phyloP scores from a whole-genome alignment of 2,888 invertebrate genomes.

The Drosophila paramelanica region DNA sequence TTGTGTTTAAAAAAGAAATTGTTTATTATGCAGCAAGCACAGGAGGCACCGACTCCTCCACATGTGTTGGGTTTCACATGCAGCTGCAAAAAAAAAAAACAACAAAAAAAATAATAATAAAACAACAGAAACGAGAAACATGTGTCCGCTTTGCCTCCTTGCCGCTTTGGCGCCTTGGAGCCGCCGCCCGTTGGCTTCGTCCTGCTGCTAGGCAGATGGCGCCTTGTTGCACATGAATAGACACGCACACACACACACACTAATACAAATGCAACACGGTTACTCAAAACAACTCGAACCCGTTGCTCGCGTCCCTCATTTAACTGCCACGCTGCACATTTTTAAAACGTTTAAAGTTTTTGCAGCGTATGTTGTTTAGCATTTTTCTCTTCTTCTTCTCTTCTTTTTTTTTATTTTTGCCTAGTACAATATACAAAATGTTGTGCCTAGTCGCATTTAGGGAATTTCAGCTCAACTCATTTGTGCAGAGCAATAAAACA shows the following conservation, averaged over 20 bases:
- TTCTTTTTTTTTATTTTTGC: background rate
- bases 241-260: slow-evolving; percentile 46
- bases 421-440: slow-evolving; percentile 23
- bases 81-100: slow-evolving; percentile 21
- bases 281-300: slow-evolving; percentile 5
- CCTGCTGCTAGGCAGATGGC: slow-evolving; percentile 53
- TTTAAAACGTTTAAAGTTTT: slow-evolving; percentile 56
- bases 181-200: slow-evolving; percentile 18
- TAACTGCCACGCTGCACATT: slow-evolving; percentile 44
- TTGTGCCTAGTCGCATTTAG: slow-evolving; percentile 54
- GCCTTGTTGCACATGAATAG: slow-evolving; percentile 75
- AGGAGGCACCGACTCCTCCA: slow-evolving; percentile 37
- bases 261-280: slow-evolving; percentile 9
- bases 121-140: slow-evolving; percentile 26
- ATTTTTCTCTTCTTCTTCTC: background rate
- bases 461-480: slow-evolving; percentile 50
- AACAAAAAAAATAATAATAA: no score
- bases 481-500: slow-evolving; percentile 43
- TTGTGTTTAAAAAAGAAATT: slow-evolving; percentile 65
- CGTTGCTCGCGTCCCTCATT: slow-evolving; percentile 4
- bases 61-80: slow-evolving; percentile 56
- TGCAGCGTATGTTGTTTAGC: slow-evolving; percentile 5
- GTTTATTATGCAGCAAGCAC: slow-evolving; percentile 64
- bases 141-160: slow-evolving; percentile 42
- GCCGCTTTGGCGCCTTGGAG: slow-evolving; percentile 49